Conservation (phyloP, 2,797 vertebrate genomes). For the Anabas testudineus region DNA sequence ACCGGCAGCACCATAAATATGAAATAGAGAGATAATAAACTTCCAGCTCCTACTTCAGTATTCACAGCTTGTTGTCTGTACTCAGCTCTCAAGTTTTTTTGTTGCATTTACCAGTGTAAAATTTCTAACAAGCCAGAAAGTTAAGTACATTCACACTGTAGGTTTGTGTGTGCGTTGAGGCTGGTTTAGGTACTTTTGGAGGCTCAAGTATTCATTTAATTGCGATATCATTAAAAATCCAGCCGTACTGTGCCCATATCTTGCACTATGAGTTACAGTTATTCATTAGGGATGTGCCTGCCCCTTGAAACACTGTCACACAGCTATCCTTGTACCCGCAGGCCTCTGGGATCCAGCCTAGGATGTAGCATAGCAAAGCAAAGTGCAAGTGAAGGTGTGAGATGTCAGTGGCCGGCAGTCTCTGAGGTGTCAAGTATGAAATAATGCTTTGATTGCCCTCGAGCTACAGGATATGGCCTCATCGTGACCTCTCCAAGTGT, state of each 20-base stretch:
- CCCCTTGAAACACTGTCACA: conserved; percentile 73
- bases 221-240: conserved; percentile 23
- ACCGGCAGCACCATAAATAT: conserved; percentile 1
- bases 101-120: neutral
- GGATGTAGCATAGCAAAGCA: conserved; percentile 29
- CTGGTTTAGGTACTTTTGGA: conserved; percentile 4
- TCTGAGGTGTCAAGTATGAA: conserved; percentile 74
- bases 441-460: conserved; percentile 69
- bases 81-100: neutral
- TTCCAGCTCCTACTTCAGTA: neutral
- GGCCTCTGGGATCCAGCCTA: conserved; percentile 45
- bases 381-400: conserved; percentile 46
- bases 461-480: conserved; percentile 54
- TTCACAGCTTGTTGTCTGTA: neutral
- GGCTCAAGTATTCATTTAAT: conserved; percentile 11
- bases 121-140: neutral
- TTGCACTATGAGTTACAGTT: conserved; percentile 61
- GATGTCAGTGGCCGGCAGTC: conserved; percentile 50
- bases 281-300: conserved; percentile 57
- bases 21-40: neutral
- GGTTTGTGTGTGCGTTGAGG: neutral
- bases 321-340: conserved; percentile 44
- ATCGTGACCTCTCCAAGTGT: conserved; percentile 55
- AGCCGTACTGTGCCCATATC: conserved; percentile 11
- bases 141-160: neutral